These are phyloP conservation scores for Prunella himalayana DNA, from an alignment of 2,113 vertebrate genomes.

Conservation along the genomic window DNA sequence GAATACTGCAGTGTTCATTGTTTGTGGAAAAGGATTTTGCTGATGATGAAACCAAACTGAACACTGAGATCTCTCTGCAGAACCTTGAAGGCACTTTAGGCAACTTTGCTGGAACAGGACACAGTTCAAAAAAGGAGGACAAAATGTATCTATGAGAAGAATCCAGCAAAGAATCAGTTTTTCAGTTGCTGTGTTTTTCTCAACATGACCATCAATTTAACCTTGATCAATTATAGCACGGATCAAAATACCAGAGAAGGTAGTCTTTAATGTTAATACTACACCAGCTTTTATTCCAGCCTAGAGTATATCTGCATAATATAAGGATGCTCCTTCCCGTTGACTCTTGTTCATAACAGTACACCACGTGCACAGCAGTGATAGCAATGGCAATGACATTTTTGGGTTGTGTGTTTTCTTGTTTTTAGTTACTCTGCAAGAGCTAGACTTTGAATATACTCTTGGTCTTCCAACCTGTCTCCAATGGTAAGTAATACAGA, in stretches of 20 bases:
- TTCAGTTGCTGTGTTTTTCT: background rate
- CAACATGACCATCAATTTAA: background rate
- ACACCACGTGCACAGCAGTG: fast-evolving
- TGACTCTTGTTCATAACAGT: background rate
- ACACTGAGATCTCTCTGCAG: background rate
- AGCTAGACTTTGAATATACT: background rate
- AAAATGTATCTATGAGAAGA: background rate
- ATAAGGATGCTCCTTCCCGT: background rate
- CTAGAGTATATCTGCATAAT: background rate
- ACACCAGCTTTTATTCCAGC: background rate
- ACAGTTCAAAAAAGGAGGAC: background rate
- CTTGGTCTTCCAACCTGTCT: background rate
- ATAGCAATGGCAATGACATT: background rate
- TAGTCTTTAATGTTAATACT: background rate
- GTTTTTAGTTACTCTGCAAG: background rate
- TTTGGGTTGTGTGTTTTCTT: background rate
- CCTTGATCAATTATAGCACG: background rate
- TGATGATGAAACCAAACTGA: constrained; percentile 37
- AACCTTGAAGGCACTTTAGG: background rate
- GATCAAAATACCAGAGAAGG: background rate
- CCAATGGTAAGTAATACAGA: background rate
- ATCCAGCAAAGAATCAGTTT: background rate
- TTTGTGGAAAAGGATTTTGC: constrained; percentile 27
- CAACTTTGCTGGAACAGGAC: background rate
- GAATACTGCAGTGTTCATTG: background rate